Base-by-base conservation (phyloP, 2,888 invertebrate genomes). In the Lasiommata megera region DNA sequence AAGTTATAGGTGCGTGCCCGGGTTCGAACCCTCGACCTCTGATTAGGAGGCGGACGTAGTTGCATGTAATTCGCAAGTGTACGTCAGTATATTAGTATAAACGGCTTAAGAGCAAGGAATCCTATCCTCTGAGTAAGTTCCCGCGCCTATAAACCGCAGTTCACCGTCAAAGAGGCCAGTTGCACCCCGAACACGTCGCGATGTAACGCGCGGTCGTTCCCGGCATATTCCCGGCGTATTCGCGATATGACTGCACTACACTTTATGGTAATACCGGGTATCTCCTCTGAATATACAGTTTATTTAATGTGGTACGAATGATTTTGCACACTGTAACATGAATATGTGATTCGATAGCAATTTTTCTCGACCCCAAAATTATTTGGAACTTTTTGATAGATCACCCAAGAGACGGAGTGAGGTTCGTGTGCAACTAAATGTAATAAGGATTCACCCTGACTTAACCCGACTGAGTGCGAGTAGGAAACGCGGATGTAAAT, bases 211-310 rank as follows among this genome's bases (percentile, higher is more conserved):
- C 9, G 34, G 34, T 47, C 34, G 17, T 18, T n/a, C 17, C 34
- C 34, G 8, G 16, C 43, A 43, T 44, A 28, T 9, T 44, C 12
- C 12, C 44, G 8, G 41, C 53, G 54, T 48, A 23, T 38, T 31
- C 36, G 41, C 40, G 51, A 41, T 59, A 56, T 60, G 52, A 52
- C 51, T 23, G 18, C 47, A 48, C 29, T 56, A 31, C 36, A 51
- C 47, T 41, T 56, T 60, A 60, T 60, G 56, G 51, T 55, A 50
- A 54, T 43, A 9, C 31, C 29, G 37, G 29, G 43, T 36, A 46
- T 56, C 55, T 48, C 12, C 29, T 36, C 31, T 28, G 23, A 23
- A 43, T 40, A 17, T 29, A 29, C 29, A 37, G 48, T 36, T 56
- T 56, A 48, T 48, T 48, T 36, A 23, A 48, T 56, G 53, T 46